These are phyloP conservation scores for Tachystola acroxantha DNA, from an alignment of 2,888 invertebrate genomes.

Conservation along the genomic window DNA sequence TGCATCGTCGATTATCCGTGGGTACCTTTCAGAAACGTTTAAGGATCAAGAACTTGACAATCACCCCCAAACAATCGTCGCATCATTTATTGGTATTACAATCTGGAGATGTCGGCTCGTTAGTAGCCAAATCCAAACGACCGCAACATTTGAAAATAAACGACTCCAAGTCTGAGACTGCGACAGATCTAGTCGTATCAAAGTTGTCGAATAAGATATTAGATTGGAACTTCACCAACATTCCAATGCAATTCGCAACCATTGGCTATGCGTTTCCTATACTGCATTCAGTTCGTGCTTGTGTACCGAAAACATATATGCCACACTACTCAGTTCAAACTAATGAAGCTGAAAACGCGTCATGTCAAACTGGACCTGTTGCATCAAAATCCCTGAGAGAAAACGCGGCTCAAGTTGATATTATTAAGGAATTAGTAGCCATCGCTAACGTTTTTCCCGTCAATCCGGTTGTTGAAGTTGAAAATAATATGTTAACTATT, in stretches of 20 bases:
- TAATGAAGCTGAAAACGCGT: not conserved
- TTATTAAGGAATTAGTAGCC: not conserved
- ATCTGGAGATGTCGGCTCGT: slow-evolving; percentile 47
- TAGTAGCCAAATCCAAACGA: slow-evolving; percentile 38
- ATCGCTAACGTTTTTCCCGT: not conserved
- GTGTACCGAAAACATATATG: no score
- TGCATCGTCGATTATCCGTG: slow-evolving; percentile 35
- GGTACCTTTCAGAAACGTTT: slow-evolving; percentile 47
- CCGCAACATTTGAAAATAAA: slow-evolving; percentile 28
- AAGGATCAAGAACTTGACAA: slow-evolving; percentile 45
- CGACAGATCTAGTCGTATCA: slow-evolving; percentile 21
- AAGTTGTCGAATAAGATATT: slow-evolving; percentile 31
- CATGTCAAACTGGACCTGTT: slow-evolving; percentile 4
- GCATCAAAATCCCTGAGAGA: slow-evolving; percentile 3
- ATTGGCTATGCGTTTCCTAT: slow-evolving; percentile 48
- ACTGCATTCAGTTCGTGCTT: not conserved
- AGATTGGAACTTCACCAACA: slow-evolving; percentile 35
- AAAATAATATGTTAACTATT: slow-evolving; percentile 3
- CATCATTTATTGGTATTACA: slow-evolving; percentile 44
- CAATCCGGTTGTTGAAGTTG: slow-evolving; percentile 3
- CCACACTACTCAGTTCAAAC: no score
- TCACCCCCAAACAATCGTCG: slow-evolving; percentile 51
- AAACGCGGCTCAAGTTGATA: not conserved
- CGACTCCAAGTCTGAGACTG: slow-evolving; percentile 20
- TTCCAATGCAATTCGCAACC: slow-evolving; percentile 53